Conservation (phyloP, 2,113 vertebrate species). For the Lophotis ruficrista region DNA sequence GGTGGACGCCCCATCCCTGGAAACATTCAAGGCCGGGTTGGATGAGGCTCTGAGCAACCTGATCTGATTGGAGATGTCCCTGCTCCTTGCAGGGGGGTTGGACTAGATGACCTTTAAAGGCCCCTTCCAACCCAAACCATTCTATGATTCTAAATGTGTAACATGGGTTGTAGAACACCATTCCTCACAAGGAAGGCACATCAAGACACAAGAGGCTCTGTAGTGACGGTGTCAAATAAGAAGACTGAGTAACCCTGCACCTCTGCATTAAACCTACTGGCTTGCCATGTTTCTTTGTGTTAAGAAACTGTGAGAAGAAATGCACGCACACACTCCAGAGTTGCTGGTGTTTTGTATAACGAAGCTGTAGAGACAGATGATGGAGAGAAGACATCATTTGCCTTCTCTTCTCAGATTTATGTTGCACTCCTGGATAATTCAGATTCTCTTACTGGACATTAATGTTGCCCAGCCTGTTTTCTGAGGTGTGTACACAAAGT, state of each 20-base stretch:
- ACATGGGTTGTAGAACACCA: fast-evolving
- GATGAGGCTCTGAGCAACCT: too few relatives aligned
- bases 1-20: too few relatives aligned
- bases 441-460: background rate
- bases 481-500: background rate
- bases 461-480: background rate
- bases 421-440: background rate
- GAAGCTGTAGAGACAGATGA: background rate
- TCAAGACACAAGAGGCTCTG: background rate
- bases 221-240: fast-evolving
- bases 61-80: too few relatives aligned
- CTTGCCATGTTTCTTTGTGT: background rate
- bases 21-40: too few relatives aligned
- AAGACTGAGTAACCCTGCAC: background rate
- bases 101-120: too few relatives aligned
- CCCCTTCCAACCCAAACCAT: too few relatives aligned
- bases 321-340: fast-evolving
- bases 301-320: background rate
- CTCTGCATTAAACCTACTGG: background rate
- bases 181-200: background rate
- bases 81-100: too few relatives aligned
- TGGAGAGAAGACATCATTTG: background rate
- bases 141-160: background rate
- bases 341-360: background rate
- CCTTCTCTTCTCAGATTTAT: background rate